Evolutionary conservation across 2,797 vertebrate species (phyloP).

Genomic region (Semaprochilodus insignis): DNA sequence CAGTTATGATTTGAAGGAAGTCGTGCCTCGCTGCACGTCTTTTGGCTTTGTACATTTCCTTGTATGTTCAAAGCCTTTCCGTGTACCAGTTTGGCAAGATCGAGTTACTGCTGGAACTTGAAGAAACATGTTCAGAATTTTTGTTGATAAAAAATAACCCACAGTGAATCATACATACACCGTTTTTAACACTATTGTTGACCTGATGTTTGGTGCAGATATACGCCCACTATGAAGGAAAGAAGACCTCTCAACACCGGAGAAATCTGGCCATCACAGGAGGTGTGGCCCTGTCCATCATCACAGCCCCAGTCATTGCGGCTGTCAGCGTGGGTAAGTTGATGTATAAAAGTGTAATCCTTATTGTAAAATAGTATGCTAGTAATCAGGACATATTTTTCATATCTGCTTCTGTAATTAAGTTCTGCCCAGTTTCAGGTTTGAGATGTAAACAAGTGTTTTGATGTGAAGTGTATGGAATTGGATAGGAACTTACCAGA

Average conservation of each 20-base stretch:
- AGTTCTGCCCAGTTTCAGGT: no score
- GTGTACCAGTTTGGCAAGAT: not conserved
- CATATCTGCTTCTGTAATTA: not conserved
- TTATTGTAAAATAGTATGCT: not conserved
- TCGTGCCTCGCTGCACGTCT: not conserved
- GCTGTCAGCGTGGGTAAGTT: slow-evolving; percentile 96
- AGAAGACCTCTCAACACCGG: slow-evolving; percentile 93
- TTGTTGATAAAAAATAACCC: not conserved
- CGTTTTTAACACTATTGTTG: not conserved
- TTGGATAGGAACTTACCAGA: no score
- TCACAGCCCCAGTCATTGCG: slow-evolving; percentile 97
- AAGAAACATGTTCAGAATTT: not conserved
- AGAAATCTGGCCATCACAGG: slow-evolving; percentile 98
- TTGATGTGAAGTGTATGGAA: no score
- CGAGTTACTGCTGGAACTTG: not conserved
- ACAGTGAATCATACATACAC: no score
- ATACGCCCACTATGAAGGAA: slow-evolving; percentile 95
- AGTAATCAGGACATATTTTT: not conserved
- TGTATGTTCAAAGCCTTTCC: not conserved
- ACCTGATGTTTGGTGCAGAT: slow-evolving; percentile 80
- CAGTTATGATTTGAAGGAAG: not conserved
- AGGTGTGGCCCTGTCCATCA: slow-evolving; percentile 94
- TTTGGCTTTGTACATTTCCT: no score
- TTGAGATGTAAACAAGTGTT: no score
- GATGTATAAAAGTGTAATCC: not conserved